Evolutionary conservation across 2,797 vertebrate species (phyloP), one percentile per base, ranked within the genome.

Genomic region (Hyperoplus immaculatus): DNA sequence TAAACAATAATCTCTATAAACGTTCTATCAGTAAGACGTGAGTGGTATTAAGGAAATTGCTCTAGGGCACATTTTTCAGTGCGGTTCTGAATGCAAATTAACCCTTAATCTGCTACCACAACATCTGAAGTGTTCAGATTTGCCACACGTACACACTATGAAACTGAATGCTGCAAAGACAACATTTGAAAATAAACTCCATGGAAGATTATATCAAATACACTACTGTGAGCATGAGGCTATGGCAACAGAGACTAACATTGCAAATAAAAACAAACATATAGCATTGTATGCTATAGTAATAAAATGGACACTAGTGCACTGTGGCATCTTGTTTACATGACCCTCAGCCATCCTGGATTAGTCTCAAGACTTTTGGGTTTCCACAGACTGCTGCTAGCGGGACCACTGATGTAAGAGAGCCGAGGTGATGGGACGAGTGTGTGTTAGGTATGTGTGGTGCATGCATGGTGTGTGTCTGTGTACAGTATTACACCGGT

Each of bases 301-400:
- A 59, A 78, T 29, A 29, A 82, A 74, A 66, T 65, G 56, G 29
- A 79, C 63, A 84, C 68, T 77, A 71, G 41, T 72, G 74, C 78
- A 75, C 80, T 72, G 64, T 73, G 71, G 80, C 60, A 57, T 43
- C 42, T 46, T 29, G 29, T 77, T 71, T 50, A 72, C 29, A 70
- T 50, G 82, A 60, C 56, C 13, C 3, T 70, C 47, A 9, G 69
- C 75, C 51, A 57, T 70, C 21, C 77, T 68, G 67, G 78, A 69
- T 69, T 46, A 4, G 46, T 43, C 50, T 80, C 50, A 18, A 53
- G 51, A 78, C 79, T 84, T 69, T 63, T 76, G 85, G 84, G 88
- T 87, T 93, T 93, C 91, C 90, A 92, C 82, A 87, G 79, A 83
- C 82, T 29, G 71, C 79, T 61, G 78, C 72, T 15, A 18, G 68